Conservation (phyloP, 2,797 vertebrate species). For the Macroramphosus scolopax region DNA sequence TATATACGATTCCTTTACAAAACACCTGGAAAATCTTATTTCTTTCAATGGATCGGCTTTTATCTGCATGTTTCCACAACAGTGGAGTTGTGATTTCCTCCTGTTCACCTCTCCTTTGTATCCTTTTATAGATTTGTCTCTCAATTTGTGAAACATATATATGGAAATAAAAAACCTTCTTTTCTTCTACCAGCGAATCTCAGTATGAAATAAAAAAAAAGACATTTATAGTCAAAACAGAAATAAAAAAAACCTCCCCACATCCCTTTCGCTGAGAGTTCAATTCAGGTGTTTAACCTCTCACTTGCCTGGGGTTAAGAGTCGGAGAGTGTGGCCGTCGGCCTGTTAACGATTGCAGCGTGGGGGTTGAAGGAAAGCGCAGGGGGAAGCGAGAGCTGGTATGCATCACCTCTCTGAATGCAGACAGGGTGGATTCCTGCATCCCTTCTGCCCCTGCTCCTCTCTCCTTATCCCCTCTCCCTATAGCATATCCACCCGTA, state of each 20-base stretch:
- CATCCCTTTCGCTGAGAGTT: too few relatives aligned
- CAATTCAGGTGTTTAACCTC: conserved; percentile 58
- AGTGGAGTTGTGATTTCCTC: too few relatives aligned
- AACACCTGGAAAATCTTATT: too few relatives aligned
- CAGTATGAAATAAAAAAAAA: too few relatives aligned
- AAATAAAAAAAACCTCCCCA: conserved; percentile 4
- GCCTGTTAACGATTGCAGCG: too few relatives aligned
- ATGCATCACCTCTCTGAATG: conserved; percentile 47
- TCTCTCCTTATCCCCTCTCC: conserved; percentile 35
- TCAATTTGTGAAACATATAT: too few relatives aligned
- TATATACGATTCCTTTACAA: too few relatives aligned
- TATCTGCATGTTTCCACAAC: too few relatives aligned
- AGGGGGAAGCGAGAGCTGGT: not conserved
- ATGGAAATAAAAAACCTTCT: too few relatives aligned
- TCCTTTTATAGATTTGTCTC: too few relatives aligned
- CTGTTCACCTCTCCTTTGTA: too few relatives aligned
- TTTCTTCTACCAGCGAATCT: not conserved
- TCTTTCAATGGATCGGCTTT: too few relatives aligned
- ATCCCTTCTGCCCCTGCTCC: conserved; percentile 21
- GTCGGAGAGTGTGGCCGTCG: conserved; percentile 15
- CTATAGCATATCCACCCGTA: conserved; percentile 48
- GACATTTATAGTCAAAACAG: not conserved
- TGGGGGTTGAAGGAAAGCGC: conserved; percentile 34
- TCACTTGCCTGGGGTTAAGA: conserved; percentile 41
- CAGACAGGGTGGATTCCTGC: conserved; percentile 37